Base-by-base conservation (phyloP, 2,113 vertebrate species). In the Ammodytes marinus region DNA sequence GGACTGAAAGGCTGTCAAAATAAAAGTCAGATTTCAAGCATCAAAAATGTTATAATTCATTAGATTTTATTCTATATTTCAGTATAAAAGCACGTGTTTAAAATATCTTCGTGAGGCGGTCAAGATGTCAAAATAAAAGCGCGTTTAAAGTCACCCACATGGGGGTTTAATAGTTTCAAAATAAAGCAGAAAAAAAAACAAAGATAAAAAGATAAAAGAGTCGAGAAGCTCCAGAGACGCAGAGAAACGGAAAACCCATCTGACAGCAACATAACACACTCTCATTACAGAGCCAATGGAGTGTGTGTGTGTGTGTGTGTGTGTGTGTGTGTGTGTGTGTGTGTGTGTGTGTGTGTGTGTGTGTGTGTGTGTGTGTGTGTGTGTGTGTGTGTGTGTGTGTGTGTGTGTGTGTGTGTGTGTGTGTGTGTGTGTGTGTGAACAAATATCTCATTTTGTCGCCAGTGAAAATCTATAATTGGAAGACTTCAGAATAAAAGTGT, bases 401-500 rank as follows among this genome's bases (percentile, higher is more conserved):
- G 49, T 71, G 75, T 61, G 55, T 43, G 40, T 54, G 60, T 71
- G 59, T 46, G 52, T 67, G 77, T 67, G 64, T 68, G 45, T 50
- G 45, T 53, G 58, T 55, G 19, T 53, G 58, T 35, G 70, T 19
- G 55, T 55, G 19, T 54, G 54, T 42, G 59, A 11, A 59, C 82
- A 74, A 59, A 67, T 67, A 10, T 3, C 4, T 74, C 61, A 47
- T 69, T 80, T 77, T 77, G 68, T 65, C 45, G 0, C 63, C 46
- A 80, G 81, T 57, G 14, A 65, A 74, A 83, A 35, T 67, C 17
- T 79, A 45, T 71, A 88, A 79, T 69, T 80, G 86, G 63, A 67
- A 55, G 60, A 58, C 69, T 86, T 84, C 77, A 81, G 46, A 84
- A 76, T 79, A 79, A 86, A 79, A 70, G 80, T 1, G 9, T 47